These are phyloP conservation scores for Adelges cooleyi DNA, from an alignment of 1,140 invertebrate species.

Conservation along the genomic window DNA sequence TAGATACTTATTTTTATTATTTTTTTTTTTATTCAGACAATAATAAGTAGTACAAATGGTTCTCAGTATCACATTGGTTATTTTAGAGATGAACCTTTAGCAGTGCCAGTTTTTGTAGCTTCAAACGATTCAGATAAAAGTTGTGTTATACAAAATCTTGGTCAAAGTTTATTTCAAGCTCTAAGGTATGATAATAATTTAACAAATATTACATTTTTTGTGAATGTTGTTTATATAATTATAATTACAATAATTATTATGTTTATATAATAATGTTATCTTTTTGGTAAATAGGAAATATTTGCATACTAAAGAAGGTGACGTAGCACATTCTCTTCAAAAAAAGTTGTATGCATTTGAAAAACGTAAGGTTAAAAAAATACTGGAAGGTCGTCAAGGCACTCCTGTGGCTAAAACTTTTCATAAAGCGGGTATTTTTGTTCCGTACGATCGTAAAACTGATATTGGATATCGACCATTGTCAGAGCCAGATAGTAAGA, in stretches of 20 bases:
- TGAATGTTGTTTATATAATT: constrained; percentile 31
- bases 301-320: background rate
- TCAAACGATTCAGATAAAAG: constrained; percentile 55
- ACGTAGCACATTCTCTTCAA: background rate
- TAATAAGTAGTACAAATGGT: constrained; percentile 51
- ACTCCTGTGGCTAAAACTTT: constrained; percentile 18
- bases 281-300: background rate
- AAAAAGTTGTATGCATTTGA: background rate
- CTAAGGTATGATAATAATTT: constrained; percentile 48
- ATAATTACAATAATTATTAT: too few species aligned
- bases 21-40: constrained; percentile 49
- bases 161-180: constrained; percentile 76
- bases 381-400: constrained; percentile 38
- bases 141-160: constrained; percentile 55
- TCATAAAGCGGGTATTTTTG: constrained; percentile 63
- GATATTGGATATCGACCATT: constrained; percentile 68
- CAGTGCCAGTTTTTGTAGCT: constrained; percentile 62
- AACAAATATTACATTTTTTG: constrained; percentile 8
- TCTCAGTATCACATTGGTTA: constrained; percentile 76
- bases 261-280: too few species aligned
- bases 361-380: constrained; percentile 34
- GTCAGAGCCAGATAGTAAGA: constrained; percentile 58
- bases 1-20: too few species aligned
- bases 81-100: constrained; percentile 68
- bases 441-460: constrained; percentile 69